Base-by-base conservation (phyloP, 2,888 invertebrate species). In the Poecilus cupreus region DNA sequence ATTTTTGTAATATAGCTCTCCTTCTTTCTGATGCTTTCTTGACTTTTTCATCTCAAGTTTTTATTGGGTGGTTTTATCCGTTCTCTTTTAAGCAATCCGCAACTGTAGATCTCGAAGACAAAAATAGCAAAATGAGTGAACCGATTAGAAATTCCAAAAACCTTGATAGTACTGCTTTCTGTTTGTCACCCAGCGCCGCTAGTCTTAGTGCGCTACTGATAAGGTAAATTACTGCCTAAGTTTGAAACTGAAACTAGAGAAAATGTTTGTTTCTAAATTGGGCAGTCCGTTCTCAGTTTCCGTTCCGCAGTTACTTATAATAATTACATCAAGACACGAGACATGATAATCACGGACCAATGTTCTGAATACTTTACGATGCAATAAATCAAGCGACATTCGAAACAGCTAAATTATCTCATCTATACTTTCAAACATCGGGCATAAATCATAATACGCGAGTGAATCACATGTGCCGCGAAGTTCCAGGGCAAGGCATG, bases 311-410 rank as follows among this genome's bases (percentile, higher is more conserved):
- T 13, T 43, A 43, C 43, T 8, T 18, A 54, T 54, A 54, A 49
- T 49, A 57, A 24, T 60, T 22, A 60, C 24, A 60, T 10, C 13
- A 60, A 60, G 24, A 60, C 13, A 13, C 5, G 13, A 26, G 26
- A 68, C 37, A 32, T 68, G 18, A 18, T 54, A 54, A 54, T 64
- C 64, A 68, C 37, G n/a, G 68, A 11, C 11, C 60, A 18, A 60
- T 24, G 26, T 60, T 24, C 60, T 4, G 24, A 60, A 60, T 60
- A 24, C 60, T 60, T 60, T 60, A 60, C 26, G 60, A 20, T 16
- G 16, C 68, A 68, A 68, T 68, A 68, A 68, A 68, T 68, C 68
- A 68, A 68, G 13, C 8, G 37, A 37, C 32, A 68, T 68, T 68
- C 68, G 68, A 68, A 32, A 26, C 18, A 37, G 11, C 32, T n/a